Evolutionary conservation across 2,113 vertebrate genomes (phyloP), one percentile per base, ranked within the genome.

Genomic region (Camelus bactrianus): DNA sequence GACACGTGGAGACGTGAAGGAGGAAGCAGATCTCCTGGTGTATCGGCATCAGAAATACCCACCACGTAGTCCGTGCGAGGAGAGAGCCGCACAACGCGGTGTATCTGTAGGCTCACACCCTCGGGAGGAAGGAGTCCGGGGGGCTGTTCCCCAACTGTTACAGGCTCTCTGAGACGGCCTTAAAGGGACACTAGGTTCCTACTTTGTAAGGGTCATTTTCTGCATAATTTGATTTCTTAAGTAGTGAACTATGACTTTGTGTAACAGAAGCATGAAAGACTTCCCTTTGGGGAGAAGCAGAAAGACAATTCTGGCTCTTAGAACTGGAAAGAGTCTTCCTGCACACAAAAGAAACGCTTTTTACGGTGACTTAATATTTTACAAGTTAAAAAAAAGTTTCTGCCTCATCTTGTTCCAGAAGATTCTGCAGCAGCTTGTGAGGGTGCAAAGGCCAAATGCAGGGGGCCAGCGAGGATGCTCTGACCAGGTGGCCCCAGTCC

Each of bases 41-140:
- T 54, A 20, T 13, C 22, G 35, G 67, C 16, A 22, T 30, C 11
- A 65, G 60, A 22, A 52, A 12, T 12, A 3, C 0, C 4, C n/a
- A 13, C 48, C 0, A 8, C 6, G 5, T 38, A 28, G 10, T 24
- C 62, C 0, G 0, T n/a, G 38, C 28, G n/a, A 19, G 54, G 67
- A 69, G 30, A 67, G 72, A 38, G 72, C 9, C 0, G 3, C 15
- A 5, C 2, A 1, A 6, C 22, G 1, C 8, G 3, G 72, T 16
- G 28, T 17, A 2, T 16, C 2, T 26, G 42, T 8, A 6, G 26
- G 22, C 32, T 52, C 24, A 9, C 19, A 9, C 56, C 10, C 30
- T 35, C 14, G 1, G 83, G 28, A 48, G 8, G n/a, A 15, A 35
- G 56, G 67, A 11, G 35, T 38, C 28, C 0, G 0, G 52, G 65